Evolutionary conservation across 2,797 vertebrate genomes (phyloP).

Genomic region (Selene dorsalis): DNA sequence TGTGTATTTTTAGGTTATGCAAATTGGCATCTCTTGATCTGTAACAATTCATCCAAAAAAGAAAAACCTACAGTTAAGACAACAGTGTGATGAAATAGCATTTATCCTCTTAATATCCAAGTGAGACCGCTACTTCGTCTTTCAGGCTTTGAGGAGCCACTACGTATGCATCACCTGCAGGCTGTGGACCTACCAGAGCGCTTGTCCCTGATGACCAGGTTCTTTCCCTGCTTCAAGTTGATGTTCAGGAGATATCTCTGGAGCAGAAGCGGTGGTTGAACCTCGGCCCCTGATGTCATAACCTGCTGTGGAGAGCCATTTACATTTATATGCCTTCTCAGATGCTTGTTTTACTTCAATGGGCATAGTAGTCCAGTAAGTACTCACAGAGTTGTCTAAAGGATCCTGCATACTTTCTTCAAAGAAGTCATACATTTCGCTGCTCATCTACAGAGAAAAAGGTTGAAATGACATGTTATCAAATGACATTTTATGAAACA

Average conservation of each 20-base stretch:
- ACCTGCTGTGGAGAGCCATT: constrained; percentile 51
- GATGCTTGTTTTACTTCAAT: background rate
- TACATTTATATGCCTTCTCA: constrained; percentile 23
- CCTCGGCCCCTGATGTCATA: constrained; percentile 68
- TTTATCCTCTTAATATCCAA: constrained; percentile 4
- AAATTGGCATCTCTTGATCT: constrained; percentile 13
- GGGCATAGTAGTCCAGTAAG: background rate
- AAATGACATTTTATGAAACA: constrained; percentile 22
- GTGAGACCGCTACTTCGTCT: background rate
- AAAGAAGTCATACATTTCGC: constrained; percentile 60
- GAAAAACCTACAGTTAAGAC: background rate
- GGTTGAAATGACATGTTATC: constrained; percentile 8
- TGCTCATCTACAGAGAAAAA: constrained; percentile 49
- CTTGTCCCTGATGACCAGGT: constrained; percentile 90
- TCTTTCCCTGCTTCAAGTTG: constrained; percentile 90
- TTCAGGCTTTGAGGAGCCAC: background rate
- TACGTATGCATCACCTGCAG: background rate
- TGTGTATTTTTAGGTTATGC: constrained; percentile 23
- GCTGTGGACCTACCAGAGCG: constrained; percentile 88
- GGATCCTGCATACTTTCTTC: constrained; percentile 51
- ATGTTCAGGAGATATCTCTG: constrained; percentile 92
- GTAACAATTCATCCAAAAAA: constrained; percentile 1
- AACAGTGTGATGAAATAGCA: constrained; percentile 4
- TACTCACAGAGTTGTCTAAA: constrained; percentile 70
- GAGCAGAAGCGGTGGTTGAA: constrained; percentile 64